These are phyloP conservation scores for Anguilla marmorata DNA, from an alignment of 2,797 vertebrate genomes.

Conservation along the genomic window DNA sequence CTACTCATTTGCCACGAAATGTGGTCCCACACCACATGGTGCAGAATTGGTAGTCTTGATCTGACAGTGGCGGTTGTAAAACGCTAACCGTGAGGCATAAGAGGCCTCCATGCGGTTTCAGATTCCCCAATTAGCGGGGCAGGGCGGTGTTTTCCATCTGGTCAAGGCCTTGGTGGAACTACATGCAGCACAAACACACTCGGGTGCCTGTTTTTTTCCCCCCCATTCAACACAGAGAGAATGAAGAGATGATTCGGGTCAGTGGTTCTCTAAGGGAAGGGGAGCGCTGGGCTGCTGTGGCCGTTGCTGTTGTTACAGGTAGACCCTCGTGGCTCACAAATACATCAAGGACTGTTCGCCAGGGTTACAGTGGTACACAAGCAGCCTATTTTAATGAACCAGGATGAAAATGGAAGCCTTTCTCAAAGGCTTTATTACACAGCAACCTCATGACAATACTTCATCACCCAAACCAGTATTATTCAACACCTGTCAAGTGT, in stretches of 20 bases:
- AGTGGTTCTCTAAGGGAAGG: neutral
- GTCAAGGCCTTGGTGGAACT: neutral
- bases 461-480: conserved; percentile 60
- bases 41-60: neutral
- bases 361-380: conserved; percentile 64
- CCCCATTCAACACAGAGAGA: neutral
- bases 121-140: neutral
- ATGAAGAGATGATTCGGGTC: conserved; percentile 33
- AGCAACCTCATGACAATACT: conserved; percentile 50
- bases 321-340: neutral
- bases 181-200: neutral
- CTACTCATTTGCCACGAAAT: neutral
- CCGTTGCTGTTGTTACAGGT: neutral
- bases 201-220: neutral
- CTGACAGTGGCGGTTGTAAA: neutral
- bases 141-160: neutral
- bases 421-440: conserved; percentile 48
- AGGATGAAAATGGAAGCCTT: conserved; percentile 51
- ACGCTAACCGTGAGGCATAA: neutral
- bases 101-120: neutral
- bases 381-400: conserved; percentile 54
- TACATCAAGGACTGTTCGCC: conserved; percentile 52
- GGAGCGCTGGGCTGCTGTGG: neutral
- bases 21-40: neutral
- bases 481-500: conserved; percentile 27